Evolutionary conservation across 2,888 invertebrate genomes (phyloP), one percentile per base, ranked within the genome.

Genomic region (Tridacna gigas): DNA sequence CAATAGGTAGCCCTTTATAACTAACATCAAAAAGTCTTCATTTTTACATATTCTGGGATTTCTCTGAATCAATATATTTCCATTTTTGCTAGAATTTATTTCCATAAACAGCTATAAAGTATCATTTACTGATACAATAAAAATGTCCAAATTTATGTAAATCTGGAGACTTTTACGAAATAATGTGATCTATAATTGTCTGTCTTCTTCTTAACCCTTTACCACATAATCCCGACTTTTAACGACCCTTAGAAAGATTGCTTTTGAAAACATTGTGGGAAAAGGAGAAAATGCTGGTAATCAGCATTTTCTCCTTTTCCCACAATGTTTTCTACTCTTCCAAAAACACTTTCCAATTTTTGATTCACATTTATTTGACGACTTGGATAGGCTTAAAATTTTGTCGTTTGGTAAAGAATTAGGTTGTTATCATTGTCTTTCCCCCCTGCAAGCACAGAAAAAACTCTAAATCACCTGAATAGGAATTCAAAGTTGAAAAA

Each of bases 281-380:
- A 63, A 63, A 63, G 63, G 63, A 63, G 22, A 63, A 63, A 63
- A n/a, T 63, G 63, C 63, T 63, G 13, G n/a, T 63, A 15, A 63
- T 63, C 13, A 63, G 63, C 63, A 63, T 15, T 63, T 63, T 63
- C 63, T 63, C 63, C 63, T 63, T 63, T 63, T n/a, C 63, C 63
- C 63, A 63, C 63, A 63, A 63, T 63, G 63, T 63, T 63, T 63
- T 63, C n/a, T n/a, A n/a, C n/a, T n/a, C n/a, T n/a, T n/a, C n/a
- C n/a, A n/a, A n/a, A n/a, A n/a, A n/a, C n/a, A n/a, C n/a, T n/a
- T n/a, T n/a, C n/a, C n/a, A n/a, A n/a, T n/a, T n/a, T n/a, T n/a
- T n/a, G n/a, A n/a, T n/a, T n/a, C n/a, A n/a, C n/a, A n/a, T n/a
- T n/a, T n/a, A n/a, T n/a, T n/a, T n/a, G n/a, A n/a, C n/a, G n/a